Evolutionary conservation across 2,888 invertebrate genomes (phyloP).

Genomic region (Tiliacea citrago): DNA sequence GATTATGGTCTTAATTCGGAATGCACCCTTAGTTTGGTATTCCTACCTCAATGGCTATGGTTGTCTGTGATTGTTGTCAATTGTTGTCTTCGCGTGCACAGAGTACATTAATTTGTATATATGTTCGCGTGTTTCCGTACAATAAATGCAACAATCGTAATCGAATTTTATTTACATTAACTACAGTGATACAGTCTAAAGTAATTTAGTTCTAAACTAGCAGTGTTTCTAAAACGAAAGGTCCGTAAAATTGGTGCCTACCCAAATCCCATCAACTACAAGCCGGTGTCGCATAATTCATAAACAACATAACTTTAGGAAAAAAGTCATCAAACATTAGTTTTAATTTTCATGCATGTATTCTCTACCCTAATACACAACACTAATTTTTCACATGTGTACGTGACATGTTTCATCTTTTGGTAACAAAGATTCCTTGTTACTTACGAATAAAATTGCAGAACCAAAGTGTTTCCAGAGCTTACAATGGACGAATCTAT

Average conservation of each 20-base stretch:
- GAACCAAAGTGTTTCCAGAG: constrained; percentile 21
- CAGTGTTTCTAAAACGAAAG: constrained; percentile 2
- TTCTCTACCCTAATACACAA: background rate
- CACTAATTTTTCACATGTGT: background rate
- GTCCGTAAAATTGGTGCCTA: constrained; percentile 28
- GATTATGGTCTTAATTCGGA: too few relatives aligned
- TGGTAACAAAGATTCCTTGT: background rate
- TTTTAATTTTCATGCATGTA: background rate
- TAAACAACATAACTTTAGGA: constrained; percentile 22
- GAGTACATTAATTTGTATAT: too few relatives aligned
- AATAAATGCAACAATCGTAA: background rate
- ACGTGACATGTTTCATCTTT: too few relatives aligned
- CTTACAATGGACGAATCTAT: constrained; percentile 71
- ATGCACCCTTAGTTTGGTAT: too few relatives aligned
- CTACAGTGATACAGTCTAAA: background rate
- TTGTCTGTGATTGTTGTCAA: too few relatives aligned
- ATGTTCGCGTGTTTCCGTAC: too few relatives aligned
- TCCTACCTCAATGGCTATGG: too few relatives aligned
- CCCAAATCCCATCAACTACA: background rate
- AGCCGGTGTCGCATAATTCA: constrained; percentile 22
- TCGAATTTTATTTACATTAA: background rate
- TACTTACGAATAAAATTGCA: background rate
- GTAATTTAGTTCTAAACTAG: background rate
- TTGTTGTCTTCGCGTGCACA: too few relatives aligned
- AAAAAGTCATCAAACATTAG: background rate